These are phyloP conservation scores for Pterostichus niger DNA, from an alignment of 2,888 invertebrate species.

Conservation along the genomic window DNA sequence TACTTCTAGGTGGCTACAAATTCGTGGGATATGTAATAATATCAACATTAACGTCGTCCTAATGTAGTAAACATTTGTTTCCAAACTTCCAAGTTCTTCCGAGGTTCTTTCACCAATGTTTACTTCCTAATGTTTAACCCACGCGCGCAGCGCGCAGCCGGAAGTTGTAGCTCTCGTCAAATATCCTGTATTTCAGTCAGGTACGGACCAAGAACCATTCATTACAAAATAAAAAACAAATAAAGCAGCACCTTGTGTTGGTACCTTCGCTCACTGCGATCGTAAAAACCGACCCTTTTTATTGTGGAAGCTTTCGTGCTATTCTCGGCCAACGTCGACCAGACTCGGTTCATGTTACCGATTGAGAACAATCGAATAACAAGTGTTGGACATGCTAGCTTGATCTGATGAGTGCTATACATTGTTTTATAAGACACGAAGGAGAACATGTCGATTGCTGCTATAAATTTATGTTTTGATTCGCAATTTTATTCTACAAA, in stretches of 20 bases:
- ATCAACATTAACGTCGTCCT: too few species aligned
- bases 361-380: slow-evolving; percentile 53
- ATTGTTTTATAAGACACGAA: neutral
- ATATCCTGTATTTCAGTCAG: slow-evolving; percentile 55
- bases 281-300: slow-evolving; percentile 56
- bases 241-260: slow-evolving; percentile 41
- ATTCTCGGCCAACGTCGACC: neutral
- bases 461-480: too few species aligned
- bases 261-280: slow-evolving; percentile 1
- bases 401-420: slow-evolving; percentile 34
- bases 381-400: slow-evolving; percentile 55
- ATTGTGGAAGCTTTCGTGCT: neutral
- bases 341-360: slow-evolving; percentile 1
- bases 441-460: neutral
- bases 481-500: too few species aligned
- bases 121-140: neutral
- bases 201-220: slow-evolving; percentile 49
- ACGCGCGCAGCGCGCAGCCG: neutral
- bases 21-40: too few species aligned
- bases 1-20: too few species aligned
- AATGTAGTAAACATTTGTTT: too few species aligned
- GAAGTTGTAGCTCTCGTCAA: slow-evolving; percentile 1
- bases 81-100: neutral
- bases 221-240: slow-evolving; percentile 63
- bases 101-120: neutral